Percentiles rank a stretch among this genome's conserved stretches.
phyloP scores from a whole-genome alignment of 2,797 vertebrate genomes.

The Lophura swinhoii region DNA sequence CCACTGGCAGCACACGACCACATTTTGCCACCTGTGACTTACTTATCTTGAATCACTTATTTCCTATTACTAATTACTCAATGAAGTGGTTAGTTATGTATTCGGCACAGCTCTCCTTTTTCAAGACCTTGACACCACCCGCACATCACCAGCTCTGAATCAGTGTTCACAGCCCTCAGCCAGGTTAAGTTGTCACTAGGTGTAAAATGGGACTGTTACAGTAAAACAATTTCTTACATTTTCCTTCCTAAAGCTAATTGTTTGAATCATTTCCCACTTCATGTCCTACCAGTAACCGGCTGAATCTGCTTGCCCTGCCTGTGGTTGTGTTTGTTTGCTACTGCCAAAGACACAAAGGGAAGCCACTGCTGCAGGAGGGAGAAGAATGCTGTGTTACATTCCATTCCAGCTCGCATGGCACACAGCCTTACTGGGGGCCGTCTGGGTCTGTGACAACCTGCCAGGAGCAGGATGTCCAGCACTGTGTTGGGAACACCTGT shows the following conservation, averaged over 20 bases:
- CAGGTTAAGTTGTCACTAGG: background rate
- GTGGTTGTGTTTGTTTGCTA: background rate
- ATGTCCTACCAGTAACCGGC: background rate
- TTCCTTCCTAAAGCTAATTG: background rate
- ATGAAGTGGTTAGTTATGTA: background rate
- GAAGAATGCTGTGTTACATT: background rate
- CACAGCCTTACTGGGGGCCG: background rate
- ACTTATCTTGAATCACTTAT: background rate
- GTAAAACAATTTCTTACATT: background rate
- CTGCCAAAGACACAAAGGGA: background rate
- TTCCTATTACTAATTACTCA: slow-evolving; percentile 59
- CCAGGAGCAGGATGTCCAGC: background rate
- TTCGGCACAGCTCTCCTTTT: background rate
- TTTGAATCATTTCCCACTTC: background rate
- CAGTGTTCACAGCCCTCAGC: background rate
- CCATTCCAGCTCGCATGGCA: background rate
- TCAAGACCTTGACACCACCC: background rate
- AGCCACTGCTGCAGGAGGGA: background rate
- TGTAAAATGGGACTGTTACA: background rate
- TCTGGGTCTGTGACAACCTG: background rate
- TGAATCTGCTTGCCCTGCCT: background rate
- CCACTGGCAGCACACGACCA: background rate
- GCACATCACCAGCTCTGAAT: background rate
- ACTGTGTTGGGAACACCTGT: fast-evolving
- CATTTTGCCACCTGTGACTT: background rate